phyloP scores from a whole-genome alignment of 2,113 vertebrate species.

The Panthera tigris region DNA sequence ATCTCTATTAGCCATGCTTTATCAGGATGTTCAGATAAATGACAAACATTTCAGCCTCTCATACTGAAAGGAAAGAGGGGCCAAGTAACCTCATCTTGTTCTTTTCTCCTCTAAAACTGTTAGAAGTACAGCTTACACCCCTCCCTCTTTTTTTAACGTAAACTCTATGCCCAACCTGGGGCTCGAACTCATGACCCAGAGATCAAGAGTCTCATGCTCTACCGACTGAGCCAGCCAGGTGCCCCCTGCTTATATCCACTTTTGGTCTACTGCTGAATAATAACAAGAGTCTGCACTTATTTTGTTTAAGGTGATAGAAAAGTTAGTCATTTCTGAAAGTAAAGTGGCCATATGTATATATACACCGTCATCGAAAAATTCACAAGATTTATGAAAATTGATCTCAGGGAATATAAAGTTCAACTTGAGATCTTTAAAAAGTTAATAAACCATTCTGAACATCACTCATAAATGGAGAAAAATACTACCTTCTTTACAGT shows the following conservation, averaged over 20 bases:
- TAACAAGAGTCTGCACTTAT: background rate
- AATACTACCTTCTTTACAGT: background rate
- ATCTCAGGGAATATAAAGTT: background rate
- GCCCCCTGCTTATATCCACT: background rate
- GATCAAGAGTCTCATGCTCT: background rate
- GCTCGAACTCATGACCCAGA: background rate
- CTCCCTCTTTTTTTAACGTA: background rate
- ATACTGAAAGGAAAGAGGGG: background rate
- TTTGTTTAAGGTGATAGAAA: background rate
- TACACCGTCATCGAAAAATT: background rate
- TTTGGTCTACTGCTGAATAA: background rate
- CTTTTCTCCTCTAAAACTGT: background rate
- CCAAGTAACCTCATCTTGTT: background rate
- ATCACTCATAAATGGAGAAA: background rate
- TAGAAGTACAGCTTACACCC: background rate
- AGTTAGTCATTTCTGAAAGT: background rate
- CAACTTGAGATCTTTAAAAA: background rate
- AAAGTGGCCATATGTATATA: background rate
- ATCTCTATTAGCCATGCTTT: background rate
- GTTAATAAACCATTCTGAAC: background rate
- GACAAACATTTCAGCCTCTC: background rate
- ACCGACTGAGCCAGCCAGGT: background rate
- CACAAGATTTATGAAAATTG: slow-evolving; percentile 7
- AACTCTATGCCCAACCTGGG: background rate
- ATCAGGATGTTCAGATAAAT: background rate